These are phyloP conservation scores for Sitobion miscanthi DNA, from an alignment of 1,140 invertebrate species.

Conservation along the genomic window DNA sequence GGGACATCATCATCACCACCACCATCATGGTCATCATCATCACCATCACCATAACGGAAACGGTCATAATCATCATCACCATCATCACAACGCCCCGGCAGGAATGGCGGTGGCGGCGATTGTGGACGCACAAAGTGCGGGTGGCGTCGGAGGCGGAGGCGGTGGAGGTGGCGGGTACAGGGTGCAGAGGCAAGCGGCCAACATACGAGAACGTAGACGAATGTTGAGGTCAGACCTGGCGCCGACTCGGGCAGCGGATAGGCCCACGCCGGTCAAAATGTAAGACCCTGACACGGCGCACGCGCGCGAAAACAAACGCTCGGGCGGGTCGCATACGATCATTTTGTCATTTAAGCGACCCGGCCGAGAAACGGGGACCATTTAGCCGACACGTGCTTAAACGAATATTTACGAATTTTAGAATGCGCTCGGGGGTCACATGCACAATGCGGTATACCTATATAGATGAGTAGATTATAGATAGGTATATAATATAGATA, in stretches of 20 bases:
- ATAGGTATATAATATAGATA: too few species aligned
- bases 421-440: neutral
- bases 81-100: neutral
- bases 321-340: neutral
- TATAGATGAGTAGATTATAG: neutral
- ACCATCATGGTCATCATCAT: constrained; percentile 17
- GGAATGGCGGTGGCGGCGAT: too few species aligned
- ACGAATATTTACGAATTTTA: neutral
- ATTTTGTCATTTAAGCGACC: neutral
- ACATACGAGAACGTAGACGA: constrained; percentile 90
- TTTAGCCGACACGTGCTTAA: neutral
- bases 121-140: neutral
- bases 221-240: constrained; percentile 85
- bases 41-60: constrained; percentile 56
- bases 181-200: constrained; percentile 87
- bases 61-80: neutral
- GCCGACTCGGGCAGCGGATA: constrained; percentile 57
- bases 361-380: neutral
- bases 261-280: constrained; percentile 62
- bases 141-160: constrained; percentile 60
- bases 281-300: constrained; percentile 59
- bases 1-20: neutral
- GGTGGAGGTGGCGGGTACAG: constrained; percentile 77
- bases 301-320: neutral
- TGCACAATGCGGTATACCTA: neutral